phyloP scores from a whole-genome alignment of 2,888 invertebrate genomes.

The Conus canariensis region DNA sequence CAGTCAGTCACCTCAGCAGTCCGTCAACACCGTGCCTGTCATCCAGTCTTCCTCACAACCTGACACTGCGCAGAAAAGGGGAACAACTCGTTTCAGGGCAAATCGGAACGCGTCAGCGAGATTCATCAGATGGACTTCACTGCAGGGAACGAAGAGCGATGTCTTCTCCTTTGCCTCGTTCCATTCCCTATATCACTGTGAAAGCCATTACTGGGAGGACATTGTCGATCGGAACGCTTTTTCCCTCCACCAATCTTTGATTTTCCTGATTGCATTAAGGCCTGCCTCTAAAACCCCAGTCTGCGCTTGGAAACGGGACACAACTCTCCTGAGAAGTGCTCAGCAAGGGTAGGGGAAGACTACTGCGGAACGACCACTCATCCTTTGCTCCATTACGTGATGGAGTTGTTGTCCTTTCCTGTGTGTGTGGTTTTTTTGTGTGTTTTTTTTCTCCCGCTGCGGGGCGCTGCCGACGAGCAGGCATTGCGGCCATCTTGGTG shows the following conservation, averaged over 20 bases:
- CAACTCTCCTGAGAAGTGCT: constrained; percentile 19
- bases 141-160: background rate
- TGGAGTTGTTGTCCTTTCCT: too few species aligned
- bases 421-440: too few species aligned
- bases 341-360: background rate
- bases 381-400: too few species aligned
- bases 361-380: too few species aligned
- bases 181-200: constrained; percentile 24
- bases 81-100: background rate
- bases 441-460: too few species aligned
- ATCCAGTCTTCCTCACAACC: background rate
- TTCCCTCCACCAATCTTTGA: constrained; percentile 42
- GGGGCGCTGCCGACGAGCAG: too few species aligned
- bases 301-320: constrained; percentile 3
- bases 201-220: constrained; percentile 21
- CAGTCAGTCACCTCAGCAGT: background rate
- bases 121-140: background rate
- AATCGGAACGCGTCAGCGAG: background rate
- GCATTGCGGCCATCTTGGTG: too few species aligned
- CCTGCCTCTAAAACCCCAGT: constrained; percentile 36
- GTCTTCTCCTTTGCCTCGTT: background rate
- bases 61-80: background rate
- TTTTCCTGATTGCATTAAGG: constrained; percentile 43
- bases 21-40: background rate
- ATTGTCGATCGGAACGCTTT: constrained; percentile 10